phyloP scores from a whole-genome alignment of 2,888 invertebrate species.

The Campoplex nolae region DNA sequence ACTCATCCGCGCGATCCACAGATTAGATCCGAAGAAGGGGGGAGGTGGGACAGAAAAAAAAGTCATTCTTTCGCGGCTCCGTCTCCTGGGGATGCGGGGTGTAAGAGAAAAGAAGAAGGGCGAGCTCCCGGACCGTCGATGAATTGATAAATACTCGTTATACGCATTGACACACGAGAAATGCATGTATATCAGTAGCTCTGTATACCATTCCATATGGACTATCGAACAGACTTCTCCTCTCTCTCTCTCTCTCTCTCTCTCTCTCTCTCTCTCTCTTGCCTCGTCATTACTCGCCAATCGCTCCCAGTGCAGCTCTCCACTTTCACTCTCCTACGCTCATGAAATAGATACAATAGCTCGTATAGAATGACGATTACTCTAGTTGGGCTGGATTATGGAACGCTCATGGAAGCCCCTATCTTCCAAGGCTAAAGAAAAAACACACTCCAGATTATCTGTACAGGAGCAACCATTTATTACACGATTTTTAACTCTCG shows the following conservation, averaged over 20 bases:
- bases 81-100: conserved; percentile 45
- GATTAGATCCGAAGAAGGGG: conserved; percentile 47
- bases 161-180: conserved; percentile 68
- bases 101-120: conserved; percentile 44
- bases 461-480: not conserved
- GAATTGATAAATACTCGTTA: conserved; percentile 66
- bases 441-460: not conserved
- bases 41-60: conserved; percentile 47
- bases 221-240: conserved; percentile 44
- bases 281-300: conserved; percentile 71
- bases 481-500: conserved; percentile 7
- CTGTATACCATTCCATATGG: conserved; percentile 37
- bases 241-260: conserved; percentile 53
- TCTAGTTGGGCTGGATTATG: conserved; percentile 81
- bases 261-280: conserved; percentile 50
- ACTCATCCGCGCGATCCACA: conserved; percentile 62
- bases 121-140: conserved; percentile 41
- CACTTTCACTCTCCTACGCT: conserved; percentile 65
- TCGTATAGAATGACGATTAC: conserved; percentile 79
- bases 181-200: not conserved
- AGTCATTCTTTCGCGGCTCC: conserved; percentile 52
- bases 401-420: conserved; percentile 76
- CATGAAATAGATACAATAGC: conserved; percentile 77
- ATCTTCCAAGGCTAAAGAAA: conserved; percentile 30
- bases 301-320: conserved; percentile 73